Conservation (phyloP, 2,888 invertebrate genomes). For the Netelia fuscicornis region DNA sequence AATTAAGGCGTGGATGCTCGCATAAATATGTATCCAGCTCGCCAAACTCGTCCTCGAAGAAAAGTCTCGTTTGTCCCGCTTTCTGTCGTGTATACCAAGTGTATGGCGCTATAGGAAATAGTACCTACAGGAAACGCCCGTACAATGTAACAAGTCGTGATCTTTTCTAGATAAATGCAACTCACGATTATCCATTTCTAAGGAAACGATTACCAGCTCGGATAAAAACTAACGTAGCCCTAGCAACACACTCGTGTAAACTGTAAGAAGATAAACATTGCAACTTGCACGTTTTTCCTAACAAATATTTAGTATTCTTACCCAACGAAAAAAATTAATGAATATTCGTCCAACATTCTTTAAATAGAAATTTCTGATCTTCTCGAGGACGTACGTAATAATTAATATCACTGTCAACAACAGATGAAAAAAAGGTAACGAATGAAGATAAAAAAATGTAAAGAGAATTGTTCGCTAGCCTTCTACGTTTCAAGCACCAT, state of each 20-base stretch:
- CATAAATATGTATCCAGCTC: not conserved
- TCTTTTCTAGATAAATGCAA: not conserved
- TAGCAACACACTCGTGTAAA: not conserved
- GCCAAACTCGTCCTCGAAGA: conserved; percentile 43
- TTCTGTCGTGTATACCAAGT: conserved; percentile 26
- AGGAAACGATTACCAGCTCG: not conserved
- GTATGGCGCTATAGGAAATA: not conserved
- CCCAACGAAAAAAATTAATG: no score
- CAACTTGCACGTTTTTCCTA: no score
- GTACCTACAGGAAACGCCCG: not conserved
- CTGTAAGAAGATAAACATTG: no score
- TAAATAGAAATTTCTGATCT: no score
- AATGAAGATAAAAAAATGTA: no score
- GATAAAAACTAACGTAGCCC: not conserved
- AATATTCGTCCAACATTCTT: no score
- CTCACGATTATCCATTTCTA: not conserved
- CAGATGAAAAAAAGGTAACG: no score
- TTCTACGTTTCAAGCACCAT: no score
- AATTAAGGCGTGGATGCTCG: not conserved
- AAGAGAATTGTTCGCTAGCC: no score
- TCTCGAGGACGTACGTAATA: no score
- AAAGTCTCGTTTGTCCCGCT: conserved; percentile 60
- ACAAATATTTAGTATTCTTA: no score
- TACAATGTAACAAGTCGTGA: not conserved
- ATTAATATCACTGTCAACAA: no score